Evolutionary conservation across 2,797 vertebrate species (phyloP), one percentile per base, ranked within the genome.

Genomic region (Cyclura pinguis): DNA sequence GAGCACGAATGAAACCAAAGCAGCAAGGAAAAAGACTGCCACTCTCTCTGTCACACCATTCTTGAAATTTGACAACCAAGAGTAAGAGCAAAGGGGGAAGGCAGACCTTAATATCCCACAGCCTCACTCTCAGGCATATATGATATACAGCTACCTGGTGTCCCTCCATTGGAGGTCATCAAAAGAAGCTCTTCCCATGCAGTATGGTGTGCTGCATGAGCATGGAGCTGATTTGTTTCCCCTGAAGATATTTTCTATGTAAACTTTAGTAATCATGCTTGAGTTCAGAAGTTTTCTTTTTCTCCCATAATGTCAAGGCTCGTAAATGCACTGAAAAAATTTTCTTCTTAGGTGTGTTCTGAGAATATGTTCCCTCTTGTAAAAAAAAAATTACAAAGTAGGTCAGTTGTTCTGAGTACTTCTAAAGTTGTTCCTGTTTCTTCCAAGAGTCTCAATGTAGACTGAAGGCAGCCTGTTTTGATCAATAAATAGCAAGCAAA

Each of bases 401-500:
- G 83, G 57, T 81, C 69, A 82, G 69, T 74, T 86, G 38, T 78
- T 22, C 50, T 22, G 0, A 82, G 42, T 64, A 64, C 50, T 72
- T 87, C 72, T 89, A 77, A 78, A 35, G 9, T 87, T 78, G 69
- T 7, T 6, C 73, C 32, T 84, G 29, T 29, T 55, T 57, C 10
- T 69, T 78, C 52, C 47, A 83, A 84, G 62, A 50, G 38, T 52
- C 20, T 87, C 35, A 62, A n/a, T 82, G 4, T 81, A 64, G 22
- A 64, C 59, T 35, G n/a, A 55, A 72, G 24, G 14, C 3, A 6
- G 50, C 27, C 12, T 24, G 32, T 76, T 81, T 64, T 89, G 78
- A 91, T 86, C 83, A 89, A 89, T 91, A 80, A 10, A 69, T 24
- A 52, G 72, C 64, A 57, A 32, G 42, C 55, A n/a, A n/a, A 80